Conservation (phyloP, 1,140 invertebrate genomes). For the Aphidius gifuensis region DNA sequence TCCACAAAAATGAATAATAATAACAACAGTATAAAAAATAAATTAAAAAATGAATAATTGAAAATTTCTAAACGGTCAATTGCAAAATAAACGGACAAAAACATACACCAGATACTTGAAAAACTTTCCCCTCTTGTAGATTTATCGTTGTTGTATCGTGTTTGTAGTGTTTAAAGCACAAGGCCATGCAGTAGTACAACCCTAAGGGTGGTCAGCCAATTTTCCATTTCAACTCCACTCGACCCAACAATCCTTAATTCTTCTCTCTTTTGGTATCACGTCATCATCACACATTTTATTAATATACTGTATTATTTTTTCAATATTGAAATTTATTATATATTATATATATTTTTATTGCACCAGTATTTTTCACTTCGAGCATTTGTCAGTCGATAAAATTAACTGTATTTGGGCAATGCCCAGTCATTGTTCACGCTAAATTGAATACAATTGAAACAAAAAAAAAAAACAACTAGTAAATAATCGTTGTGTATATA, state of each 20-base stretch:
- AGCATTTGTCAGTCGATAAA: background rate
- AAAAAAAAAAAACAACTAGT: constrained; percentile 21
- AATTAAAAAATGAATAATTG: too few species aligned
- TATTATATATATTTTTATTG: too few species aligned
- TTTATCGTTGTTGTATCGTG: constrained; percentile 26
- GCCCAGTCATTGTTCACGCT: constrained; percentile 27
- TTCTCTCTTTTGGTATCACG: constrained; percentile 10
- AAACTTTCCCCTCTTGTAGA: constrained; percentile 17
- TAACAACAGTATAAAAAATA: too few species aligned
- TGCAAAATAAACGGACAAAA: background rate
- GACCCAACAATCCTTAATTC: constrained; percentile 1
- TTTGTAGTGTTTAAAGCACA: constrained; percentile 27
- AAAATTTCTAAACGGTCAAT: too few species aligned
- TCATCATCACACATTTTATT: constrained; percentile 14
- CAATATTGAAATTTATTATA: constrained; percentile 3
- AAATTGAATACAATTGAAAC: constrained; percentile 27
- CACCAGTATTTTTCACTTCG: constrained; percentile 6
- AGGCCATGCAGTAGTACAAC: constrained; percentile 10
- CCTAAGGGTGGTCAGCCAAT: constrained; percentile 17
- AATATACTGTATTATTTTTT: constrained; percentile 13
- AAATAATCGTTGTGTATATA: constrained; percentile 24
- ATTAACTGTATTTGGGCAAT: constrained; percentile 24
- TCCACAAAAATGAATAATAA: too few species aligned
- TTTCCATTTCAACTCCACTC: constrained; percentile 18
- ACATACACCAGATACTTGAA: constrained; percentile 18